Base-by-base conservation (phyloP, 2,113 vertebrate species). In the Phylloscopus whistleri region DNA sequence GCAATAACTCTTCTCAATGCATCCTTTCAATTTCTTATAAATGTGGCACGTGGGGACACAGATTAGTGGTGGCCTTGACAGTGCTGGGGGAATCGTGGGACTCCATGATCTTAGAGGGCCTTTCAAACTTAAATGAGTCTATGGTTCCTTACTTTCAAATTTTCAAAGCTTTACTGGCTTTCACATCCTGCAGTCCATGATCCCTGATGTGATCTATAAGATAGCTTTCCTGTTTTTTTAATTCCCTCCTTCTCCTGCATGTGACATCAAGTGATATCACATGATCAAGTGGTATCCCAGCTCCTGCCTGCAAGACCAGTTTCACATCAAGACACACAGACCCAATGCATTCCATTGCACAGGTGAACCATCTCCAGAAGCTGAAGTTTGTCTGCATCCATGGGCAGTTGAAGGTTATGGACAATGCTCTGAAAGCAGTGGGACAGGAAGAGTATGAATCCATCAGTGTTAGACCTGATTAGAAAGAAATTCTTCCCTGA, bases 191-290 rank as follows among this genome's bases (percentile, higher is more conserved):
- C 2, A 5, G n/a, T 49, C 87, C n/a, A 46, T 1, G 0, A 46
- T 46, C 55, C 17, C 44, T 44, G 30, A 52, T 9, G 6, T 4
- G 5, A 78, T 55, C 39, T 67, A 3, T 33, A 52, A 33, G 60
- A 7, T 23, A 0, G 0, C 24, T 70, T 74, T 31, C 18, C 49
- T 44, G 8, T 20, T n/a, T 31, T 31, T 60, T 84, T n/a, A 49
- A 46, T 46, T 74, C 28, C 28, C 31, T 68, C 27, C 24, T 75
- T 58, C 60, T 44, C 49, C 83, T 75, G 20, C 15, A 3, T 7
- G 16, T 33, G 30, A 33, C 19, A 26, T 10, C 43, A 30, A 2
- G 5, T 12, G 41, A 23, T 48, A 48, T 13, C 48, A 13, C 48
- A 48, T 23, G 22, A 27, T 9, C 41, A 28, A 2, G 5, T 14